Evolutionary conservation across 23 tunicate species (phyloP), one percentile per base, ranked within the genome.

Genomic region (Ciona savignyi): DNA sequence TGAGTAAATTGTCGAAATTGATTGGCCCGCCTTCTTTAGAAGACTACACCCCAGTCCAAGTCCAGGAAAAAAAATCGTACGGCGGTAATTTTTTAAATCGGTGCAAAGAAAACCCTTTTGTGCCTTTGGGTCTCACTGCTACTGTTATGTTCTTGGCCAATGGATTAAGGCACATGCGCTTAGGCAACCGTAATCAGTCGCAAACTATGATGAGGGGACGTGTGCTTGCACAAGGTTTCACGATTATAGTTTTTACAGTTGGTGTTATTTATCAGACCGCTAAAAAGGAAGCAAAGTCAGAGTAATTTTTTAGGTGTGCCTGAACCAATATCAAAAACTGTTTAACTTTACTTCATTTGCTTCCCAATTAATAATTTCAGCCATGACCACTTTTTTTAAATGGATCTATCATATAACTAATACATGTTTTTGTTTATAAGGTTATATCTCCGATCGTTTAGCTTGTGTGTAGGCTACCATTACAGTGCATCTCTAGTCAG

Each of bases 141-240:
- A 78, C 84, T 23, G 87, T 88, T 51, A 77, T 65, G 70, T 88
- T 82, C 78, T 70, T 88, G 0, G 23, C 31, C 4, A 77, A 78
- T 51, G 96, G 96, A 25, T 51, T 88, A 4, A 42, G 81, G 19
- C 86, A 88, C 63, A 88, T 88, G 96, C 60, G 21, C 2, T 19
- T 22, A 15, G 68, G 84, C 0, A 73, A 88, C 49, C 26, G 68
- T 0, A 21, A 23, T 26, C 60, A 83, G 35, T 88, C 96, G 19
- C 87, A 88, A 51, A 60, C 34, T 34, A 88, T 88, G 96, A 88
- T 88, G 96, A 73, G 96, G 3, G 96, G 96, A 3, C 87, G 96
- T 29, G 83, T 88, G 1, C 30, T 73, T 15, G 83, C 96, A 29
- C 96, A 88, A 31, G 96, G 87, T 23, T 88, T 88, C 65, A 82